A percentile compares a stretch with the other conserved stretches of the same genome.
Evolutionary conservation across 2,888 invertebrate species (phyloP).

Genomic region (Leptopilina drosophilae): DNA sequence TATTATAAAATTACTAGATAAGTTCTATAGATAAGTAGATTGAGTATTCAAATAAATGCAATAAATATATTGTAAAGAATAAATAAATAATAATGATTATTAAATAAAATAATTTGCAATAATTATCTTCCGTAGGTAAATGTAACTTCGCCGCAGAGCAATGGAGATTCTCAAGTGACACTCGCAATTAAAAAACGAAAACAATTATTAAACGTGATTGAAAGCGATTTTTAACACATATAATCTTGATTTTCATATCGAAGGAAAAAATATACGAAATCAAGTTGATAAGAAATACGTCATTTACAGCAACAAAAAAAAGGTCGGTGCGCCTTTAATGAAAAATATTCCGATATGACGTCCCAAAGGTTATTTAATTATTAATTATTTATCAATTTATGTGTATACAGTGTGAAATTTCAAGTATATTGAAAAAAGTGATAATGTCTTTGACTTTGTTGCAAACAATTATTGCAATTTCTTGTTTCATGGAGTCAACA

Average conservation of each 20-base stretch:
- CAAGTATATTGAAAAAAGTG: not conserved
- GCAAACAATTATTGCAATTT: not conserved
- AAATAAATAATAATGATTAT: too few species aligned
- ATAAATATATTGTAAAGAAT: too few species aligned
- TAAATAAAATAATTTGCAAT: too few species aligned
- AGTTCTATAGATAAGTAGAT: too few species aligned
- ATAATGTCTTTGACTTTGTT: not conserved
- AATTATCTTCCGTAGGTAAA: too few species aligned
- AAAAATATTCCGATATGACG: not conserved
- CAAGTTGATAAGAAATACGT: constrained; percentile 5
- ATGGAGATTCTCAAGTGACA: too few species aligned
- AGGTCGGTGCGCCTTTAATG: not conserved
- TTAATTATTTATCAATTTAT: not conserved
- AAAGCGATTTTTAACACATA: not conserved
- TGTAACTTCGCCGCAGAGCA: too few species aligned
- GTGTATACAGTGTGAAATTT: not conserved
- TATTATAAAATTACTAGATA: too few species aligned
- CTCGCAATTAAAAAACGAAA: not conserved
- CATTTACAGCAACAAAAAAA: not conserved
- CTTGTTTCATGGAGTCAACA: not conserved
- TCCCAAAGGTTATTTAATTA: not conserved
- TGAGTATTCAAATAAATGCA: too few species aligned
- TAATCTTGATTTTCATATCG: constrained; percentile 17
- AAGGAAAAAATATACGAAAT: not conserved
- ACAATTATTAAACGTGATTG: not conserved